A percentile compares a stretch with the other conserved stretches of the same genome.
Evolutionary conservation across 2,113 vertebrate genomes (phyloP).

Genomic region (Lepus timidus): DNA sequence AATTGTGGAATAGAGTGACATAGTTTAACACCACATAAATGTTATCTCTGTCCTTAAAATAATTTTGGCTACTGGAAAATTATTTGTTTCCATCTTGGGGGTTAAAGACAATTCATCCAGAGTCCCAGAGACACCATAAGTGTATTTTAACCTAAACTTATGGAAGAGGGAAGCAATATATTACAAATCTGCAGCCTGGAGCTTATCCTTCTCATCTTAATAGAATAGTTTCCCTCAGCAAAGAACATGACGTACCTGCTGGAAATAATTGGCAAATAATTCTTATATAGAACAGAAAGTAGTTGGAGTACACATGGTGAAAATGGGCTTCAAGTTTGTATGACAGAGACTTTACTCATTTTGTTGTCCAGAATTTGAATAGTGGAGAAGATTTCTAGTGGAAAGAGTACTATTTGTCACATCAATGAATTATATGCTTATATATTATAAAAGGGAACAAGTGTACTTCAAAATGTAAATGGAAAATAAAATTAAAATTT

Average conservation of each 20-base stretch:
- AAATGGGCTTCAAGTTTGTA: background rate
- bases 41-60: background rate
- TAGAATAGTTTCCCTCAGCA: background rate
- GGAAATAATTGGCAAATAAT: background rate
- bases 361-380: background rate
- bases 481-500: no score
- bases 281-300: background rate
- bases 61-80: background rate
- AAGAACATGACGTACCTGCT: background rate
- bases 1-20: conserved; percentile 14
- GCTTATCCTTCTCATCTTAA: background rate
- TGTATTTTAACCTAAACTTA: background rate
- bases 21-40: conserved; percentile 42
- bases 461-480: no score
- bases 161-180: background rate
- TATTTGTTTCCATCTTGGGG: background rate
- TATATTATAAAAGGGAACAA: background rate
- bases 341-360: background rate
- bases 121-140: background rate
- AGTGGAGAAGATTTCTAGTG: background rate
- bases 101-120: background rate
- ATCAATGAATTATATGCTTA: background rate
- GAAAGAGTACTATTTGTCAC: background rate
- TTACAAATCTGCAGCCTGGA: background rate
- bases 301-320: background rate